Evolutionary conservation across 2,113 vertebrate genomes (phyloP), one percentile per base, ranked within the genome.

Genomic region (Maccullochella peelii): DNA sequence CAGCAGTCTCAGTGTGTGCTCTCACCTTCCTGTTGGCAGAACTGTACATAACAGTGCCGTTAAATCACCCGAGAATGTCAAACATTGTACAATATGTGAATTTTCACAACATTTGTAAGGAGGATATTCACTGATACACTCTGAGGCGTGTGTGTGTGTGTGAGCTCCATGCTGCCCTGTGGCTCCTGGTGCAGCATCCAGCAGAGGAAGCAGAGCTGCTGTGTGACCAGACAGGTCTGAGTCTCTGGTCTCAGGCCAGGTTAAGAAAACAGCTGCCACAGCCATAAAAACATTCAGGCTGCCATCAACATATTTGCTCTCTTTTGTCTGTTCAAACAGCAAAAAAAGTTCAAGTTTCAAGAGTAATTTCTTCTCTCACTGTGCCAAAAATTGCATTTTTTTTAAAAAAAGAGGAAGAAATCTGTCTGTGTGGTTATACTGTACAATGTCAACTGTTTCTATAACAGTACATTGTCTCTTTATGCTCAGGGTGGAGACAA

Each of bases 151-250:
- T 42, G 55, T 68, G 75, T 72, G 50, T 68, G 50, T 65, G 30
- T 20, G 66, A 73, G 83, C 94, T 94, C 95, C 95, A 78, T 88
- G 85, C 76, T 93, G 67, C 23, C 94, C 96, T 79, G 92, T 77
- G 78, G 77, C 85, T 95, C 95, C 95, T 88, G 81, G 23, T 14
- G 69, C 90, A 78, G 79, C 55, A 66, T 86, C 85, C 83, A 86
- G 87, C 86, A 63, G 47, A 25, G 58, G 74, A 40, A 36, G 36
- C 38, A 57, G 73, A 85, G 73, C 58, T 84, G 79, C 77, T 77
- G 71, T 65, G 47, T 44, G 57, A 59, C 54, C 47, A 63, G 44
- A 82, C 44, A 58, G 77, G 72, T 70, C 77, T 72, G 73, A 61
- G 27, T 16, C 40, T 16, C n/a, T 73, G 49, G 30, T 55, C 50